Base-by-base conservation (phyloP, 2,113 vertebrate genomes). In the Sinocyclocheilus anophthalmus region DNA sequence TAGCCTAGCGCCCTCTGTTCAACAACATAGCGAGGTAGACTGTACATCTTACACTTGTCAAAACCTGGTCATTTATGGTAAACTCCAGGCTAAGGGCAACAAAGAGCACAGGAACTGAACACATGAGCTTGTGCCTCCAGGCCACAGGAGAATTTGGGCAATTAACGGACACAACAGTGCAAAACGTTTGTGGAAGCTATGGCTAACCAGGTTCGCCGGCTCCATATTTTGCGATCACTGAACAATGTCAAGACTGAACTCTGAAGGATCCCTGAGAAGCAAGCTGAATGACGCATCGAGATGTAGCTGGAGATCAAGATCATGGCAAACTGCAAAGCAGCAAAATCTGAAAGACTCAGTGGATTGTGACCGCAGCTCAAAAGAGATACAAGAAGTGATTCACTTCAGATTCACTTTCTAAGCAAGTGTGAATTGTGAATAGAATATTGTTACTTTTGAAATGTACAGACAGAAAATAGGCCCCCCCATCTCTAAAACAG, bases 151-250 rank as follows among this genome's bases (percentile, higher is more conserved):
- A 50, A 50, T 83, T 57, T 83, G 80, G 39, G 53, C 57, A 77
- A 22, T 39, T 70, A 69, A 81, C 9, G 30, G 14, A 22, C 10
- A 10, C 76, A 78, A 39, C 18, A 3, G 50, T 14, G 50, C 50
- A 50, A 48, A 50, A 14, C 13, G 11, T 80, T 26, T 7, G 13
- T 16, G 55, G 50, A 81, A 76, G 4, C 22, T 37, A 48, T 14
- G 48, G 22, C 24, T 81, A 26, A 53, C 33, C 48, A 78, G 37
- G 33, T 59, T 45, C 50, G 26, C 45, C 33, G 37, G 18, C 59
- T 81, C 24, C 81, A 87, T n/a, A 67, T 45, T 88, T 73, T 39
- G 48, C 65, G 14, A 55, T 70, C 57, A 26, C 14, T 50, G 50
- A 50, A 50, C 53, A 1, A 59, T 14, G 13, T 50, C 50, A 50